phyloP scores from a whole-genome alignment of 2,113 vertebrate species.

The Barnardius zonarius region DNA sequence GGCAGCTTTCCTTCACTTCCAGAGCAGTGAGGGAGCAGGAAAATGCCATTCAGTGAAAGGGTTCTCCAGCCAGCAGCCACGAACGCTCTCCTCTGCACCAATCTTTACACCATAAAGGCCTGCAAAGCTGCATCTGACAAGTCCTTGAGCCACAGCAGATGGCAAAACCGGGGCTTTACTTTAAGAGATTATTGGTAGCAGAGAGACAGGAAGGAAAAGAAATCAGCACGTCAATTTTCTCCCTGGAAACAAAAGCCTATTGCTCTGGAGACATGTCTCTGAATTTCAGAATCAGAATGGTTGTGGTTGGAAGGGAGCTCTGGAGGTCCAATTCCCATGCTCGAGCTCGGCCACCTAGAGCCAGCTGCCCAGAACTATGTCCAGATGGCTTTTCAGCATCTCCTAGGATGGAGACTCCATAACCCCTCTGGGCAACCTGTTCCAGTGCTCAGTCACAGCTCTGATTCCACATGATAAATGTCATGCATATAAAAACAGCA shows the following conservation, averaged over 20 bases:
- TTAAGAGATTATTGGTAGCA: not conserved
- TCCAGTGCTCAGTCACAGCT: not conserved
- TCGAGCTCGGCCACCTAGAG: not conserved
- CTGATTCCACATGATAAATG: not conserved
- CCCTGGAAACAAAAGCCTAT: not conserved
- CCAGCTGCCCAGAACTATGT: not conserved
- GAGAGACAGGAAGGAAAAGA: not conserved
- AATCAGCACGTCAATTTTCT: not conserved
- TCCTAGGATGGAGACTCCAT: not conserved
- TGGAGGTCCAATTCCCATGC: not conserved
- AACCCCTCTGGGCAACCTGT: not conserved
- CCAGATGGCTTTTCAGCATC: not conserved
- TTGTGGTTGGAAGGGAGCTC: not conserved
- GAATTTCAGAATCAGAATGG: not conserved
- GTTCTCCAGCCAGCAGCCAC: slow-evolving; percentile 29
- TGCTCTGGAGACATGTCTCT: not conserved
- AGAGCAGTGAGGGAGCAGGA: slow-evolving; percentile 17
- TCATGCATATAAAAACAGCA: not conserved
- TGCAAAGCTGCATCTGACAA: not conserved
- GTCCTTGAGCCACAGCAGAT: slow-evolving; percentile 7
- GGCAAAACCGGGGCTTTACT: not conserved
- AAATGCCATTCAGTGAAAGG: not conserved
- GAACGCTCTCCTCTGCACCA: not conserved
- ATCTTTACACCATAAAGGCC: not conserved
- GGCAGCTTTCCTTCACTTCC: slow-evolving; percentile 37